Evolutionary conservation across 2,888 invertebrate genomes (phyloP).

Genomic region (Phortica okadai): DNA sequence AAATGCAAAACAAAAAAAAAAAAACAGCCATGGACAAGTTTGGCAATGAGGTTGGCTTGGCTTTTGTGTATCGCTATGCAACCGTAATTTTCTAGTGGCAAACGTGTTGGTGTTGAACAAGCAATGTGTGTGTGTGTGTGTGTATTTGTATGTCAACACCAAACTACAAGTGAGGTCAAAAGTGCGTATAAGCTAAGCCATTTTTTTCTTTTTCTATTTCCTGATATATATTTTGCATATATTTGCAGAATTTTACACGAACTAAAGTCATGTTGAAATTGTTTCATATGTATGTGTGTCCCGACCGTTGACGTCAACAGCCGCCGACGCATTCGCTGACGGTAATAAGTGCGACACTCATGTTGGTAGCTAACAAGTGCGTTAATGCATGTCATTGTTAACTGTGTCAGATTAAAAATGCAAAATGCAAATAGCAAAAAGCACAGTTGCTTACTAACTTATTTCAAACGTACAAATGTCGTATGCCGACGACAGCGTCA

Average conservation of each 20-base stretch:
- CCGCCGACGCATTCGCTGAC: too few species aligned
- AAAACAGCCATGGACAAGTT: neutral
- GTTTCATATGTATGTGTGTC: neutral
- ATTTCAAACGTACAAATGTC: neutral
- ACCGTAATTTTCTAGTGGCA: slow-evolving; percentile 28
- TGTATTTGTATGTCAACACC: slow-evolving; percentile 24
- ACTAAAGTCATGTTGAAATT: slow-evolving; percentile 3
- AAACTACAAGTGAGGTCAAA: slow-evolving; percentile 9
- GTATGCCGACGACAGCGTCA: neutral
- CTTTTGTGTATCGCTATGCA: slow-evolving; percentile 31
- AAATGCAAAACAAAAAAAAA: neutral
- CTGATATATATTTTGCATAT: neutral
- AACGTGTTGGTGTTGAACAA: neutral
- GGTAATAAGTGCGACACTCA: neutral
- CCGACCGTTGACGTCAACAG: too few species aligned
- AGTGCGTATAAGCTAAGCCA: slow-evolving; percentile 11
- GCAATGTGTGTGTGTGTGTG: neutral
- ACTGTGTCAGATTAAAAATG: slow-evolving; percentile 31
- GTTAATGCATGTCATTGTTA: slow-evolving; percentile 25
- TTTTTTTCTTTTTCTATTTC: neutral
- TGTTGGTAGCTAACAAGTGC: slow-evolving; percentile 8
- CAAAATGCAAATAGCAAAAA: neutral
- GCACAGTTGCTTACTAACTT: neutral
- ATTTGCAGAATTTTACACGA: neutral
- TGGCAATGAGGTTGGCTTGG: slow-evolving; percentile 20